Conservation (phyloP, 2,113 vertebrate genomes). For the Calyptomena viridis region DNA sequence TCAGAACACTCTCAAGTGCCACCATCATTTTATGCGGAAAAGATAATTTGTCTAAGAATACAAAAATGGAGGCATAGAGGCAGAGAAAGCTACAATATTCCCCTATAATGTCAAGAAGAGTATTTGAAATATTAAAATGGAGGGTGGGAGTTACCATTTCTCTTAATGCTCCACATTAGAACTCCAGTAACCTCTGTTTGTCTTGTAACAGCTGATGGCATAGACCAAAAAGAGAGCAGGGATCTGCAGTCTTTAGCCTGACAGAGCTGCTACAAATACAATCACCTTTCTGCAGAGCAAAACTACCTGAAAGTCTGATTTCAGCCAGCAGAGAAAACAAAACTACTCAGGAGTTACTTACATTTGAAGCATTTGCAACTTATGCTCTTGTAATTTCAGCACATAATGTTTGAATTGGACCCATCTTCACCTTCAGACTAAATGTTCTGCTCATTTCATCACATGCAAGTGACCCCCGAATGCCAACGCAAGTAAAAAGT, state of each 20-base stretch:
- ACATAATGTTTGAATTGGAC: neutral
- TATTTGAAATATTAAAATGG: neutral
- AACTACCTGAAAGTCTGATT: neutral
- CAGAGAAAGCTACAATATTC: neutral
- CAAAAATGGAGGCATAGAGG: neutral
- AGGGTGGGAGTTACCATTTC: accelerated
- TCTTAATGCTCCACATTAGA: neutral
- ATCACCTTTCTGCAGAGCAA: neutral
- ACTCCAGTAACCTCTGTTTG: neutral
- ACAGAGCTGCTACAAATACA: neutral
- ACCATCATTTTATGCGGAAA: neutral
- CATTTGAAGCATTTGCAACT: neutral
- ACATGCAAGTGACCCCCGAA: neutral
- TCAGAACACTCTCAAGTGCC: neutral
- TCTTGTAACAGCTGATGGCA: neutral
- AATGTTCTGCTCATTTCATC: neutral
- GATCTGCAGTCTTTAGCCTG: neutral
- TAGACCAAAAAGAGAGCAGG: neutral
- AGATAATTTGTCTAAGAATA: neutral
- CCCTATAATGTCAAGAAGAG: neutral
- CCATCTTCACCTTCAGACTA: neutral
- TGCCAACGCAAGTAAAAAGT: neutral
- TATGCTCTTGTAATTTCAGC: neutral
- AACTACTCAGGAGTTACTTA: neutral
- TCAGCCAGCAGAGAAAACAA: neutral